Evolutionary conservation across 1,140 invertebrate species (phyloP).

Genomic region (Metopolophium dirhodum): DNA sequence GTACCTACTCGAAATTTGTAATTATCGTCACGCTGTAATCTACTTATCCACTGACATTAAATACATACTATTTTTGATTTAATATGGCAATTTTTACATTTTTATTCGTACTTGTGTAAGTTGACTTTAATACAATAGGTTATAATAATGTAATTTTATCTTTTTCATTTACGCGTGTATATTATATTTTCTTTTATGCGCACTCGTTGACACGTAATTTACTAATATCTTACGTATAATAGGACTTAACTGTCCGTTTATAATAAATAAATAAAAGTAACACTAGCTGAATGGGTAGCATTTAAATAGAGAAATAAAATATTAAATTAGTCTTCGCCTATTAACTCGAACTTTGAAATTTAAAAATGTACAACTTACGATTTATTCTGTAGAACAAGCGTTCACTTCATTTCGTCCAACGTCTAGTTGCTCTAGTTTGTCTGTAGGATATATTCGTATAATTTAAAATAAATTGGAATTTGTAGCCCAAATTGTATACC

Average conservation of each 20-base stretch:
- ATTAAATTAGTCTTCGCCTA: background rate
- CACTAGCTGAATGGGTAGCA: too few species aligned
- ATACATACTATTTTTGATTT: background rate
- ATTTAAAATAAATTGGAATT: conserved; percentile 13
- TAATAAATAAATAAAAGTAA: background rate
- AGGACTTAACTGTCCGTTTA: background rate
- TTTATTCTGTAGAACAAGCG: background rate
- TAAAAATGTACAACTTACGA: background rate
- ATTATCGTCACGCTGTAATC: too few species aligned
- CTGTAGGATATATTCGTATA: background rate
- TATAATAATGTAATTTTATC: background rate
- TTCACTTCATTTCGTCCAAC: background rate
- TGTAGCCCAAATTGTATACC: background rate
- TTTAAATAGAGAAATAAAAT: background rate
- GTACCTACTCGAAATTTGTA: too few species aligned
- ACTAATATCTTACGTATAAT: background rate
- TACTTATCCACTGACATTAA: too few species aligned
- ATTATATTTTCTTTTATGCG: background rate
- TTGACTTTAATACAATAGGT: background rate
- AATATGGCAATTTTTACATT: background rate
- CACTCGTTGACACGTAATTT: background rate
- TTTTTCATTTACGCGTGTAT: background rate
- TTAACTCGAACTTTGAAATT: background rate
- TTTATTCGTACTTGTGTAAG: background rate
- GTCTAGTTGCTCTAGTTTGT: background rate